A percentile compares a stretch with the other conserved stretches of the same genome.
These are phyloP conservation scores for Danionella cerebrum DNA, from an alignment of 2,113 vertebrate genomes.

Conservation along the genomic window DNA sequence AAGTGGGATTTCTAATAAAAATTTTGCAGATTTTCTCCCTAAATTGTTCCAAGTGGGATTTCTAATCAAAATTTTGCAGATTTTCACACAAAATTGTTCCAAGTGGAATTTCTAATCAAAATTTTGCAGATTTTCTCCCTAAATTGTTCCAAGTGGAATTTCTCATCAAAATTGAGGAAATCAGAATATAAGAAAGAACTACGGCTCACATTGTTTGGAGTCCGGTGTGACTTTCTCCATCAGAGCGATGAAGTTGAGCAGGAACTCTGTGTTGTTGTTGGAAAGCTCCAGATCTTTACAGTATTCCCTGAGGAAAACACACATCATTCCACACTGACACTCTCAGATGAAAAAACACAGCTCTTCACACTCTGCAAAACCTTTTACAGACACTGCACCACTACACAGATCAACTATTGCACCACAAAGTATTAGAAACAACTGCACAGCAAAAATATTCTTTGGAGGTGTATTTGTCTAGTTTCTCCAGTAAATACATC, in stretches of 20 bases:
- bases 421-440: not conserved
- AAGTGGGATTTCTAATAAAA: no score
- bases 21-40: no score
- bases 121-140: no score
- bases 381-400: not conserved
- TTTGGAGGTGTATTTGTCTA: not conserved
- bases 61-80: no score
- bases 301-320: conserved; percentile 82
- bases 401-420: no score
- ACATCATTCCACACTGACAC: conserved; percentile 25
- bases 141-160: no score
- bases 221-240: conserved; percentile 99
- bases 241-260: conserved; percentile 95
- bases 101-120: no score
- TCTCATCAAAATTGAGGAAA: no score
- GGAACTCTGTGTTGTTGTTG: conserved; percentile 97
- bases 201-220: conserved; percentile 97
- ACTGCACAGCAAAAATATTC: not conserved
- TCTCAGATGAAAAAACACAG: not conserved
- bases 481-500: not conserved
- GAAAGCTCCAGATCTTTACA: conserved; percentile 96
- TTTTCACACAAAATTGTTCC: no score
- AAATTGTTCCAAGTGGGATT: no score
- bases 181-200: no score
- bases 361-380: not conserved